A percentile compares a stretch with the other conserved stretches of the same genome.
phyloP scores from a whole-genome alignment of 2,888 invertebrate species.

The Ectemnius cavifrons region DNA sequence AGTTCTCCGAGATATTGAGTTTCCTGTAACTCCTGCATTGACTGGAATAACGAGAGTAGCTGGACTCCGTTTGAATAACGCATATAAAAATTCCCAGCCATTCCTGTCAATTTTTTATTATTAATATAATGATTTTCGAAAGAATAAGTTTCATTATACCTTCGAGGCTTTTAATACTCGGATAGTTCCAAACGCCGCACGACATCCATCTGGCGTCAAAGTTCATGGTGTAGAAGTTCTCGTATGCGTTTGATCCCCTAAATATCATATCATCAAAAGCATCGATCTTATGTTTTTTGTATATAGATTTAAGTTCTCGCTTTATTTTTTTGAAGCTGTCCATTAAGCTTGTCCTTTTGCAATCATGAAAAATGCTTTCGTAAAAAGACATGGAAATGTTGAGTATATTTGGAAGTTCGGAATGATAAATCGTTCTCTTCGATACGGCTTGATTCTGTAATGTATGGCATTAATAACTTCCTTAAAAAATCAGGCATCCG shows the following conservation, averaged over 20 bases:
- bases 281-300: slow-evolving; percentile 17
- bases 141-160: slow-evolving; percentile 52
- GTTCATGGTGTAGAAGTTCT: slow-evolving; percentile 17
- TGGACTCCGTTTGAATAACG: slow-evolving; percentile 64
- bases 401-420: slow-evolving; percentile 3
- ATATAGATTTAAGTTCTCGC: slow-evolving; percentile 48
- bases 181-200: slow-evolving; percentile 71
- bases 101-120: slow-evolving; percentile 52
- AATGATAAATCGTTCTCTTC: no score
- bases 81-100: slow-evolving; percentile 57
- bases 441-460: slow-evolving; percentile 33
- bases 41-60: slow-evolving; percentile 60
- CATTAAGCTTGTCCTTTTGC: slow-evolving; percentile 31
- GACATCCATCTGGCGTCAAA: slow-evolving; percentile 53
- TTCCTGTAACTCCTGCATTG: slow-evolving; percentile 67
- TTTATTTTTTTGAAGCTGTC: slow-evolving; percentile 46
- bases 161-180: slow-evolving; percentile 55
- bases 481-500: not conserved
- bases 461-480: not conserved
- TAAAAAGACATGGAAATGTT: slow-evolving; percentile 36
- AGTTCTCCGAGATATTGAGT: slow-evolving; percentile 62
- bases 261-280: slow-evolving; percentile 9
- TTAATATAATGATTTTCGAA: not conserved
- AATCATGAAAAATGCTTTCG: slow-evolving; percentile 18
- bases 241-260: not conserved